These are phyloP conservation scores for Nemapogon koenigi DNA, from an alignment of 2,888 invertebrate species.

Conservation along the genomic window DNA sequence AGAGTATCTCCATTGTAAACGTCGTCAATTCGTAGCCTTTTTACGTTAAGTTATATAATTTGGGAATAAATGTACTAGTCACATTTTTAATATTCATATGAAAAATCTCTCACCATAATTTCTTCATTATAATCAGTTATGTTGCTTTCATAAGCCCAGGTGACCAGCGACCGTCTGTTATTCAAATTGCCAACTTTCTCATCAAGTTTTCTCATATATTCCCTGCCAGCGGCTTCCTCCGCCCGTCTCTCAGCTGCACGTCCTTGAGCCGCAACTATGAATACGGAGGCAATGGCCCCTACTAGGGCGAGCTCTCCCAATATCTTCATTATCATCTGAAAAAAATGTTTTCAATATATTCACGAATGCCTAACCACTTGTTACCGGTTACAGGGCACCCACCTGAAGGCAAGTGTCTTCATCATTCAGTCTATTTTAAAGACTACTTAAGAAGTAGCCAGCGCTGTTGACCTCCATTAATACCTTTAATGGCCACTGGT, in stretches of 20 bases:
- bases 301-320: constrained; percentile 45
- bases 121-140: constrained; percentile 73
- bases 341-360: constrained; percentile 10
- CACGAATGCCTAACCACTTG: too few relatives aligned
- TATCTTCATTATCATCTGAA: constrained; percentile 50
- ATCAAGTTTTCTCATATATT: constrained; percentile 68
- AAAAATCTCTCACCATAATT: constrained; percentile 29
- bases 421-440: too few relatives aligned
- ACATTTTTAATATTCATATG: too few relatives aligned
- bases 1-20: too few relatives aligned
- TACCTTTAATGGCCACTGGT: too few relatives aligned
- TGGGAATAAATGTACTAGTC: too few relatives aligned
- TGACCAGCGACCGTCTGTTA: constrained; percentile 65
- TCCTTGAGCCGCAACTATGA: constrained; percentile 52
- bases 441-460: too few relatives aligned
- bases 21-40: too few relatives aligned
- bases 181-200: constrained; percentile 59
- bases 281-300: constrained; percentile 53
- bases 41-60: too few relatives aligned
- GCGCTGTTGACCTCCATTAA: too few relatives aligned
- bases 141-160: constrained; percentile 79
- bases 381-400: too few relatives aligned
- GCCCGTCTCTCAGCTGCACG: constrained; percentile 53
- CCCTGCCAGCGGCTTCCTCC: constrained; percentile 63
- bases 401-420: too few relatives aligned